Conservation (phyloP, 1,140 invertebrate species). For the Dermatophagoides farinae region DNA sequence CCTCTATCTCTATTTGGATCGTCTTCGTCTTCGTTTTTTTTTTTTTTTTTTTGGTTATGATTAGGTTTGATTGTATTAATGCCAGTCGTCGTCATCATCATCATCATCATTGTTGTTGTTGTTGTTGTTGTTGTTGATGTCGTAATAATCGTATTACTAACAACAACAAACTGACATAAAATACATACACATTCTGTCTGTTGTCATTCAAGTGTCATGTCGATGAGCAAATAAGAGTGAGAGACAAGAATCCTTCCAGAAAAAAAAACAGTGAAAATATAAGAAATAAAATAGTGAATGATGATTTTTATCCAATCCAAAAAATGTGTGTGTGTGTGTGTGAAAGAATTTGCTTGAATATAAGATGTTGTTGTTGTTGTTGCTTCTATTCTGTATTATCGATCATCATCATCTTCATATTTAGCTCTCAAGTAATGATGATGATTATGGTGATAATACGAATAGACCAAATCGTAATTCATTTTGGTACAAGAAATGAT, state of each 20-base stretch:
- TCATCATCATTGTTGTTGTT: neutral
- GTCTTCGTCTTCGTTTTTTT: neutral
- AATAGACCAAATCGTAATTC: too few relatives aligned
- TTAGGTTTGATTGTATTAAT: slow-evolving; percentile 9
- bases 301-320: too few relatives aligned
- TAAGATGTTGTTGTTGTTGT: too few relatives aligned
- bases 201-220: slow-evolving; percentile 7
- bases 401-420: too few relatives aligned
- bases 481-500: too few relatives aligned
- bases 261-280: neutral
- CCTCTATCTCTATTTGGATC: neutral
- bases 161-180: too few relatives aligned
- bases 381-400: too few relatives aligned
- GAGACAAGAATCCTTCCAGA: neutral
- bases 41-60: neutral
- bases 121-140: neutral
- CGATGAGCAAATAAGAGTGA: neutral
- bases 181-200: neutral
- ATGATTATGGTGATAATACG: too few relatives aligned
- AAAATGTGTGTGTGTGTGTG: too few relatives aligned
- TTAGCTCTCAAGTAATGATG: too few relatives aligned
- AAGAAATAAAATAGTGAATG: neutral
- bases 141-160: too few relatives aligned
- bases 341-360: neutral
- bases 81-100: neutral